Percentiles rank a stretch among this genome's conserved stretches.
Evolutionary conservation across 2,888 invertebrate species (phyloP).

Genomic region (Drosophila bunnanda): DNA sequence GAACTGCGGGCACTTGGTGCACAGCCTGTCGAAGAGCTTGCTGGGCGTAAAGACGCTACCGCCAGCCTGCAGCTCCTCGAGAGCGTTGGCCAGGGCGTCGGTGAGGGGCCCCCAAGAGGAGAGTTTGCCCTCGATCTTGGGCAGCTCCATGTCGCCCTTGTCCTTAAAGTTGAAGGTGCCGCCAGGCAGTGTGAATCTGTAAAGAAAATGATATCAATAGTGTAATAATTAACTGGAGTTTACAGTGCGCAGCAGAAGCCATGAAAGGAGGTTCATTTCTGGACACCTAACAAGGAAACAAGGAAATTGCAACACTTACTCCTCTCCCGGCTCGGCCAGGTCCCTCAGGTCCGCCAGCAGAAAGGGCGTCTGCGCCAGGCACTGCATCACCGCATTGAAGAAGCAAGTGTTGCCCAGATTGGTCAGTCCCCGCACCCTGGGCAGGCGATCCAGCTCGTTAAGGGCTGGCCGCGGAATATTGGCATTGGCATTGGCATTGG

Average conservation of each 20-base stretch:
- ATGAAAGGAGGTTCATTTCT: no score
- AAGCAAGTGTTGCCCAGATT: slow-evolving; percentile 99
- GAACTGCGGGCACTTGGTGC: slow-evolving; percentile 91
- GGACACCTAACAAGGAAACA: no score
- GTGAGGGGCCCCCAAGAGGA: slow-evolving; percentile 90
- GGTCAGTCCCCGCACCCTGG: slow-evolving; percentile 90
- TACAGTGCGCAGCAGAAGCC: no score
- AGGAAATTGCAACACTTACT: slow-evolving; percentile 74
- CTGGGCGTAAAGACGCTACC: slow-evolving; percentile 88
- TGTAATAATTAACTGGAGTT: background rate
- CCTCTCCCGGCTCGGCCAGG: slow-evolving; percentile 88
- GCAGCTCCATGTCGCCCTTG: slow-evolving; percentile 86
- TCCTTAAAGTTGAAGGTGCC: slow-evolving; percentile 87
- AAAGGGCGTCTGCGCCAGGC: slow-evolving; percentile 94
- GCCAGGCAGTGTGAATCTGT: slow-evolving; percentile 89
- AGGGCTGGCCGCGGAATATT: background rate
- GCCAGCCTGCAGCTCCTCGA: slow-evolving; percentile 88
- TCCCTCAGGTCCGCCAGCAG: slow-evolving; percentile 89
- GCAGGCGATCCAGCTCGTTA: slow-evolving; percentile 78
- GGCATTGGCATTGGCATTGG: background rate
- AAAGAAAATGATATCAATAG: background rate
- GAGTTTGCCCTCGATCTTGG: slow-evolving; percentile 88
- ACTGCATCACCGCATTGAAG: slow-evolving; percentile 98
- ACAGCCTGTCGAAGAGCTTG: slow-evolving; percentile 88
- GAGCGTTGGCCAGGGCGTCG: slow-evolving; percentile 88